Conservation (phyloP, 2,797 vertebrate genomes). For the Darevskia mixta region DNA sequence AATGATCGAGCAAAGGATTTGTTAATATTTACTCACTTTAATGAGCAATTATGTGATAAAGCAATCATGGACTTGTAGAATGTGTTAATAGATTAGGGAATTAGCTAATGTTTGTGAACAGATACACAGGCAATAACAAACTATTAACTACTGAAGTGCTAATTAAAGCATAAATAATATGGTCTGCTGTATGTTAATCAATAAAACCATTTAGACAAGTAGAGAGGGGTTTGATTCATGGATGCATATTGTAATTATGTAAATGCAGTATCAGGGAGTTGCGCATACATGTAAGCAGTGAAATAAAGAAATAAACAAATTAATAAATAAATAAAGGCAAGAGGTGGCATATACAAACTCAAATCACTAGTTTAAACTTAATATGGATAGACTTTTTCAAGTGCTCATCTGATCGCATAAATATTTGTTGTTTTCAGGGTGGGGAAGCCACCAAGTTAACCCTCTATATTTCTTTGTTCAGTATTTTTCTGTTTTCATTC, state of each 20-base stretch:
- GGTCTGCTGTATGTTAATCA: slow-evolving; percentile 51
- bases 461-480: neutral
- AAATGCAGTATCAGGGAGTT: slow-evolving; percentile 47
- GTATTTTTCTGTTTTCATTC: neutral
- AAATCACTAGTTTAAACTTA: neutral
- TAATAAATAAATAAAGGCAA: neutral
- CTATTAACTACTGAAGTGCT: slow-evolving; percentile 37
- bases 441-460: neutral
- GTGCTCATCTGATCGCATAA: neutral
- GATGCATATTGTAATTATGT: slow-evolving; percentile 62
- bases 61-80: neutral
- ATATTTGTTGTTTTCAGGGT: too few species aligned
- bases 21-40: slow-evolving; percentile 28
- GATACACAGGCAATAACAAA: slow-evolving; percentile 46
- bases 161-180: slow-evolving; percentile 68
- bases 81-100: slow-evolving; percentile 22
- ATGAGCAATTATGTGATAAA: slow-evolving; percentile 30
- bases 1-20: slow-evolving; percentile 17
- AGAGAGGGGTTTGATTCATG: slow-evolving; percentile 55
- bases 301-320: neutral
- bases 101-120: slow-evolving; percentile 48
- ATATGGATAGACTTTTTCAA: neutral
- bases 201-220: slow-evolving; percentile 58
- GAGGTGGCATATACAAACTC: slow-evolving; percentile 14
- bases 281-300: neutral